Evolutionary conservation across 2,888 invertebrate genomes (phyloP).

Genomic region (Latrodectus elegans): DNA sequence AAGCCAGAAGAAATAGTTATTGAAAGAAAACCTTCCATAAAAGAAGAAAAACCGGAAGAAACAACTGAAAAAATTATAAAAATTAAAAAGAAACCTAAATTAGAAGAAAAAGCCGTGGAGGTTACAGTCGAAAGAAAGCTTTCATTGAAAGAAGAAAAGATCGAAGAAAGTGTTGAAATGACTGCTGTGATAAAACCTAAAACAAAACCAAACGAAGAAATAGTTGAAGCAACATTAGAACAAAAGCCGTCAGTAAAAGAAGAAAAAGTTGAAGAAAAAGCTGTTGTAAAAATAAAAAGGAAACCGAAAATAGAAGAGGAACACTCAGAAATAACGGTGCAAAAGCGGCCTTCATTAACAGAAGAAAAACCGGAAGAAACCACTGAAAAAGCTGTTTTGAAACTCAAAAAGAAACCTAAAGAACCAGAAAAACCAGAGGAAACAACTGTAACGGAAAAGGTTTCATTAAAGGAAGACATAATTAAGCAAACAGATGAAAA

Average conservation of each 20-base stretch:
- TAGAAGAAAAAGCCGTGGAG: slow-evolving; percentile 33
- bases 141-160: slow-evolving; percentile 19
- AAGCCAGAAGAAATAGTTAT: slow-evolving; percentile 25
- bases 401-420: slow-evolving; percentile 43
- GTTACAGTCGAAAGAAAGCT: slow-evolving; percentile 8
- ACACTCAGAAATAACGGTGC: not conserved
- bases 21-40: slow-evolving; percentile 15
- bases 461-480: not conserved
- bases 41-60: slow-evolving; percentile 31
- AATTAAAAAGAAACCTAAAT: slow-evolving; percentile 51
- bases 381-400: slow-evolving; percentile 12
- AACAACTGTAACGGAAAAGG: slow-evolving; percentile 3
- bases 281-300: slow-evolving; percentile 6
- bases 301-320: not conserved
- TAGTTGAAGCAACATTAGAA: slow-evolving; percentile 10
- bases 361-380: slow-evolving; percentile 52
- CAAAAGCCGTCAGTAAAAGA: slow-evolving; percentile 37
- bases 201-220: slow-evolving; percentile 27
- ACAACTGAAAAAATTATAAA: slow-evolving; percentile 35
- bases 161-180: slow-evolving; percentile 8
- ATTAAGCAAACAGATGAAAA: too few species aligned
- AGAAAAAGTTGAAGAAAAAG: slow-evolving; percentile 23
- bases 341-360: not conserved
- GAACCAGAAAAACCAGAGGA: slow-evolving; percentile 33
- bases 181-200: slow-evolving; percentile 12